Conservation (phyloP, 2,888 invertebrate genomes). For the Argyresthia goedartella region DNA sequence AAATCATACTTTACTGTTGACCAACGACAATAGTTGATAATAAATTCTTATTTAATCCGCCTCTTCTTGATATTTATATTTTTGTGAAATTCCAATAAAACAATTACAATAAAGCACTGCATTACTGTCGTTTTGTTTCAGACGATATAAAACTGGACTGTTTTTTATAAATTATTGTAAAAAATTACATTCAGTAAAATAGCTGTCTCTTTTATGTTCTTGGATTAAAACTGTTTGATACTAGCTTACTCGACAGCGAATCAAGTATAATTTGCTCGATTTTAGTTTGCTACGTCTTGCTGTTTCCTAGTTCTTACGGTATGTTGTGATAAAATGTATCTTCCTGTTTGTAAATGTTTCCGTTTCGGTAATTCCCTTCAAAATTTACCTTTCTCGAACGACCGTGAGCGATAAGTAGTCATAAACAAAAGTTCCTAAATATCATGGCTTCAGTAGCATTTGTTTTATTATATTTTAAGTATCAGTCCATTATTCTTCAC, state of each 20-base stretch:
- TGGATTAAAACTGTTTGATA: slow-evolving; percentile 22
- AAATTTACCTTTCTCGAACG: too few species aligned
- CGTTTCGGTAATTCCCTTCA: too few species aligned
- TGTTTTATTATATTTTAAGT: too few species aligned
- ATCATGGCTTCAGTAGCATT: too few species aligned
- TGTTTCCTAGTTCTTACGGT: too few species aligned
- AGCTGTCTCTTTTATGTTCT: slow-evolving; percentile 27
- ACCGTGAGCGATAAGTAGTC: too few species aligned
- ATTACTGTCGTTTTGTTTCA: slow-evolving; percentile 37
- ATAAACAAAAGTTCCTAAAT: too few species aligned
- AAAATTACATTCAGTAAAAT: slow-evolving; percentile 51
- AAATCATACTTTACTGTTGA: neutral
- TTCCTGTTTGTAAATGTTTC: too few species aligned
- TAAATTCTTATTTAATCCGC: slow-evolving; percentile 44
- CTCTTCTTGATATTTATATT: slow-evolving; percentile 48
- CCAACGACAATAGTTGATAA: slow-evolving; percentile 15
- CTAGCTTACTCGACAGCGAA: neutral
- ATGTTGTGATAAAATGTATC: too few species aligned
- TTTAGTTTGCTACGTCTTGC: too few species aligned
- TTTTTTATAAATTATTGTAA: slow-evolving; percentile 49
- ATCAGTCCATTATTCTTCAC: too few species aligned
- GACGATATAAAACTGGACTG: slow-evolving; percentile 44
- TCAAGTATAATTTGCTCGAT: too few species aligned
- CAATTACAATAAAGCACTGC: slow-evolving; percentile 54
- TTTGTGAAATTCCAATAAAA: slow-evolving; percentile 49